A percentile compares a stretch with the other conserved stretches of the same genome.
These are phyloP conservation scores for Heteractis magnifica DNA, from an alignment of 92 coral and sea anemone species.

Conservation along the genomic window DNA sequence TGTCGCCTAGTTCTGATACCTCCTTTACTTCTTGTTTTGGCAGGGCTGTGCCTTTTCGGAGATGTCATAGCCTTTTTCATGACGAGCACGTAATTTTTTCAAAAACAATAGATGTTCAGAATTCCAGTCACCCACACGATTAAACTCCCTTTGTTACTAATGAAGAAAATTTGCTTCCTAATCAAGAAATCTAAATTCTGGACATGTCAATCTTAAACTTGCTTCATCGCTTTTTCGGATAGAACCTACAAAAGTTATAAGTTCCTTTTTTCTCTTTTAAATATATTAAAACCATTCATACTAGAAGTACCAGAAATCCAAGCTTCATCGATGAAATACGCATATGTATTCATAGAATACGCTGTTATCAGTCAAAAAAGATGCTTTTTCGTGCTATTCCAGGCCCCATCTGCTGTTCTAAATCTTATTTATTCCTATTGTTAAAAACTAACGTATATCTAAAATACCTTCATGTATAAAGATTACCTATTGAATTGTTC, in stretches of 20 bases:
- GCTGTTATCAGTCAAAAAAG: slow-evolving; percentile 1
- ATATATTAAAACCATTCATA: neutral
- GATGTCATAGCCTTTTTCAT: neutral
- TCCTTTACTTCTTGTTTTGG: neutral
- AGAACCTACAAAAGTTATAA: neutral
- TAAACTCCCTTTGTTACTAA: neutral
- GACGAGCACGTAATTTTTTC: neutral
- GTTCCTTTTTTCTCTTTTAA: neutral
- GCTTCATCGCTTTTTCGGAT: neutral
- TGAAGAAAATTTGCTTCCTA: neutral
- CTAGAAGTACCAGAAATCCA: neutral
- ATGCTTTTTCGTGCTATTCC: slow-evolving; percentile 3
- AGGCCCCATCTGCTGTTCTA: neutral
- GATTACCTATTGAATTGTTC: neutral
- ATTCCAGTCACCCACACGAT: neutral
- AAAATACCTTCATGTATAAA: neutral
- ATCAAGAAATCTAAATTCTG: slow-evolving; percentile 5
- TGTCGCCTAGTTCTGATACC: neutral
- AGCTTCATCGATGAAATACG: slow-evolving; percentile 24
- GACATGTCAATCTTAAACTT: neutral
- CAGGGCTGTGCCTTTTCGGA: neutral
- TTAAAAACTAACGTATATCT: neutral
- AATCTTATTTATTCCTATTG: neutral
- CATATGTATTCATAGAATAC: slow-evolving; percentile 43
- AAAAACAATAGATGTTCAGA: neutral